Percentiles rank a stretch among this genome's conserved stretches.
phyloP scores from a whole-genome alignment of 2,113 vertebrate genomes.

The Suricata suricatta region DNA sequence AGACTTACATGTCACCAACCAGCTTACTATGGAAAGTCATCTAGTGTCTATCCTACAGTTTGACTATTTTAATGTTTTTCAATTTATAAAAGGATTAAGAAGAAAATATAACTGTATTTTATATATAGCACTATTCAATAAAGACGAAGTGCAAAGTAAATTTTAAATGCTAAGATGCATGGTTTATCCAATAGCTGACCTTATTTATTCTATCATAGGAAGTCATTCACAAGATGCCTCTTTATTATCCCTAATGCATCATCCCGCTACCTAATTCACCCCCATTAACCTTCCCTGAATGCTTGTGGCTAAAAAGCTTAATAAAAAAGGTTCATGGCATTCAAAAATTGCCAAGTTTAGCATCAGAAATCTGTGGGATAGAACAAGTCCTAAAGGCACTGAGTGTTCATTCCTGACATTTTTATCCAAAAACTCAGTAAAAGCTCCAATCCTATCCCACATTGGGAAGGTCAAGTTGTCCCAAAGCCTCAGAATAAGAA shows the following conservation, averaged over 20 bases:
- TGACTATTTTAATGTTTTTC: neutral
- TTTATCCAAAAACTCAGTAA: neutral
- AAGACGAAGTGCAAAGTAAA: conserved; percentile 35
- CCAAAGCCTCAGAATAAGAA: neutral
- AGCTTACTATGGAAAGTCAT: conserved; percentile 62
- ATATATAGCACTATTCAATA: neutral
- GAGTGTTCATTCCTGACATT: neutral
- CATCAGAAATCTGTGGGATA: neutral
- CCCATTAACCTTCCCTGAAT: neutral
- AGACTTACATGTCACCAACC: neutral
- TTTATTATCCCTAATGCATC: neutral
- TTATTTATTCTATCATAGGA: conserved; percentile 14
- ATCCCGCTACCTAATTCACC: neutral
- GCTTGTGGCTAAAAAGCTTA: conserved; percentile 12
- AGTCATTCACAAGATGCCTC: neutral
- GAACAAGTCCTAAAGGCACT: neutral
- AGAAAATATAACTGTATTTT: neutral
- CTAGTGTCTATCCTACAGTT: neutral
- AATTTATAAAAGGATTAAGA: conserved; percentile 32
- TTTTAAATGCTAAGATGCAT: neutral
- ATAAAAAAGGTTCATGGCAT: neutral
- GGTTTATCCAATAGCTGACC: neutral
- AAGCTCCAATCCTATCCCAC: neutral
- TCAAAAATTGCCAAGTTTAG: neutral
- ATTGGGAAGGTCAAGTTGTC: neutral